Conservation (phyloP, 1,140 invertebrate species). For the Cepaea nemoralis region DNA sequence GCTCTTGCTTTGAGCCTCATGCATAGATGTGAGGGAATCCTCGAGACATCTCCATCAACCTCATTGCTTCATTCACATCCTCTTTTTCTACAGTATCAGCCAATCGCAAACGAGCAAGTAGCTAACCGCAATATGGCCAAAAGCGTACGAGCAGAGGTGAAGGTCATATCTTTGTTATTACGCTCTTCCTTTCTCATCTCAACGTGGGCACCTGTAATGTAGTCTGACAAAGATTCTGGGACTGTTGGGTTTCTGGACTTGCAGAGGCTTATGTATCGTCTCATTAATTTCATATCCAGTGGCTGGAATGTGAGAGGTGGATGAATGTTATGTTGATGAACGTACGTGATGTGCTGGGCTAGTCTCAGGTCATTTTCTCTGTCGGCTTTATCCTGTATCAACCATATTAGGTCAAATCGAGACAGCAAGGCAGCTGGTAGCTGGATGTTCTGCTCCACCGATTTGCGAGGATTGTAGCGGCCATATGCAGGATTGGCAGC, state of each 20-base stretch:
- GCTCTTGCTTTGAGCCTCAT: slow-evolving; percentile 72
- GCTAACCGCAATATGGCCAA: slow-evolving; percentile 92
- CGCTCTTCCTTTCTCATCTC: slow-evolving; percentile 92
- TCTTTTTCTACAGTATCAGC: slow-evolving; percentile 90
- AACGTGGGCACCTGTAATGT: slow-evolving; percentile 91
- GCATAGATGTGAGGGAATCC: slow-evolving; percentile 82
- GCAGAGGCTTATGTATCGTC: slow-evolving; percentile 90
- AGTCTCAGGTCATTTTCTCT: slow-evolving; percentile 92
- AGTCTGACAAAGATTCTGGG: slow-evolving; percentile 88
- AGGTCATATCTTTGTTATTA: slow-evolving; percentile 85
- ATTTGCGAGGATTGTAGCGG: slow-evolving; percentile 91
- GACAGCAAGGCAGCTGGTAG: slow-evolving; percentile 97
- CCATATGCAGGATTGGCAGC: slow-evolving; percentile 99
- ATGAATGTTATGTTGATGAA: slow-evolving; percentile 92
- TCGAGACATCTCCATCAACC: slow-evolving; percentile 96
- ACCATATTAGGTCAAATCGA: slow-evolving; percentile 97
- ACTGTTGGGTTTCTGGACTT: slow-evolving; percentile 90
- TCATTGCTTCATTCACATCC: slow-evolving; percentile 94
- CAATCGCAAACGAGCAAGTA: slow-evolving; percentile 89
- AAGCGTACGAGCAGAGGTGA: slow-evolving; percentile 79
- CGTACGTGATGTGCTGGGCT: slow-evolving; percentile 97
- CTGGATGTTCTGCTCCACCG: slow-evolving; percentile 97
- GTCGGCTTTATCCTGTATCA: slow-evolving; percentile 95
- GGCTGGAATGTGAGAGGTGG: slow-evolving; percentile 83
- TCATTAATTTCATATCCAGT: slow-evolving; percentile 93